These are phyloP conservation scores for Aeoliscus strigatus DNA, from an alignment of 2,797 vertebrate genomes.

Conservation along the genomic window DNA sequence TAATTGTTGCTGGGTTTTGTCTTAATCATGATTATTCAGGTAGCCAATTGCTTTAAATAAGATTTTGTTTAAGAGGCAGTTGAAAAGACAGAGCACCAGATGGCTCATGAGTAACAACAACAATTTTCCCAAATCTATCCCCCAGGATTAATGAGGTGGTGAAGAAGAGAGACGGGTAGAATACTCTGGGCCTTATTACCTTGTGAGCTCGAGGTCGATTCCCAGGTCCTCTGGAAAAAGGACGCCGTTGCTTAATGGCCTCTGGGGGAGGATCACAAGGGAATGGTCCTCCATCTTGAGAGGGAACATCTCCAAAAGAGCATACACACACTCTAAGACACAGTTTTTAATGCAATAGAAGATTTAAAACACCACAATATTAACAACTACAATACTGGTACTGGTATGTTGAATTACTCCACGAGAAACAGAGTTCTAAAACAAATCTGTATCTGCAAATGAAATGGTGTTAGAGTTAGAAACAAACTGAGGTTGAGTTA, in stretches of 20 bases:
- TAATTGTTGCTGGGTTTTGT: not conserved
- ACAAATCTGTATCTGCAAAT: too few species aligned
- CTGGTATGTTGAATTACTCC: too few species aligned
- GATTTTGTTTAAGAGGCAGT: not conserved
- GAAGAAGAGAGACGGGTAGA: not conserved
- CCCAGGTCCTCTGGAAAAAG: constrained; percentile 42
- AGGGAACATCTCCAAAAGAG: constrained; percentile 30
- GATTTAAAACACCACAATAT: not conserved
- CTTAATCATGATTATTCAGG: not conserved
- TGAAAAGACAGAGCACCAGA: not conserved
- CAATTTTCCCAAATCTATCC: constrained; percentile 35
- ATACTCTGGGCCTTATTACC: constrained; percentile 55
- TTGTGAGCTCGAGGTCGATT: constrained; percentile 59
- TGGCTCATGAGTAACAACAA: not conserved
- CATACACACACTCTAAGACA: constrained; percentile 16
- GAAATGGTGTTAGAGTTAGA: not conserved
- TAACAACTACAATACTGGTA: too few species aligned
- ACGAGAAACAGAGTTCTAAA: too few species aligned
- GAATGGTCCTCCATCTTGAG: constrained; percentile 17
- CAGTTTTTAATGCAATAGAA: not conserved
- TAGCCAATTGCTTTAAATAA: not conserved
- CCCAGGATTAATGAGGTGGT: constrained; percentile 38
- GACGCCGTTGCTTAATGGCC: constrained; percentile 56
- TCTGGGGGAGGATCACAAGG: constrained; percentile 40
- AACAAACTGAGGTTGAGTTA: constrained; percentile 18